Percentiles rank a stretch among this genome's conserved stretches.
phyloP scores from a whole-genome alignment of 1,140 invertebrate genomes.

The Diachasma alloeum region DNA sequence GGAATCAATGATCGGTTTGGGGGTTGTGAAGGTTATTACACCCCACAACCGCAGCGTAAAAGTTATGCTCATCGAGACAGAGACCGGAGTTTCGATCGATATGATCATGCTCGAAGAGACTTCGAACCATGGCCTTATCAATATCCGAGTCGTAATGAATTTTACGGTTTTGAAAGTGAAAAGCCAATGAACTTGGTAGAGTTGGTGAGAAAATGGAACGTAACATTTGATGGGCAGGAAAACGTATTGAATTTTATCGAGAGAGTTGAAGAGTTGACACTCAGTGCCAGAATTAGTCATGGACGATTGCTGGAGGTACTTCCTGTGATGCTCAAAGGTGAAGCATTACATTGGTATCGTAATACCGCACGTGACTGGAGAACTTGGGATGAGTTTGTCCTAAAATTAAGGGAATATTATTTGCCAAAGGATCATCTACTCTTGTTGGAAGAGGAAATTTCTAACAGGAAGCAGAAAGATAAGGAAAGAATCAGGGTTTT shows the following conservation, averaged over 20 bases:
- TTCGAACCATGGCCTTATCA: too few relatives aligned
- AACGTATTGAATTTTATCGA: not conserved
- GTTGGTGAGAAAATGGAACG: conserved; percentile 22
- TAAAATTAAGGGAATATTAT: not conserved
- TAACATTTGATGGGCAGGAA: not conserved
- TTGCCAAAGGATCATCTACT: not conserved
- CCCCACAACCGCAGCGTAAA: not conserved
- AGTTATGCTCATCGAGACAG: not conserved
- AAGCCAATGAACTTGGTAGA: conserved; percentile 29
- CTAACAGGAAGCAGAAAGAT: not conserved
- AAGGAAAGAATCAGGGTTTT: not conserved
- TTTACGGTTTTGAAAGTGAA: too few relatives aligned
- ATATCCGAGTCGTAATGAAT: not conserved
- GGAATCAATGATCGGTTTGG: too few relatives aligned
- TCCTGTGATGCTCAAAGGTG: not conserved
- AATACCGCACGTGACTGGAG: not conserved
- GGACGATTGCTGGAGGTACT: not conserved
- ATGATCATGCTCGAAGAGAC: too few relatives aligned
- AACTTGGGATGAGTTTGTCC: not conserved
- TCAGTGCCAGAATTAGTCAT: not conserved
- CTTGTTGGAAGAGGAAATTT: not conserved
- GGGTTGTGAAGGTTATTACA: too few relatives aligned
- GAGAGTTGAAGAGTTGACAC: not conserved
- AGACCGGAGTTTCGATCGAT: not conserved
- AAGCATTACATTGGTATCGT: not conserved